Evolutionary conservation across 1,140 invertebrate species (phyloP).

Genomic region (Brachionus plicatilis): DNA sequence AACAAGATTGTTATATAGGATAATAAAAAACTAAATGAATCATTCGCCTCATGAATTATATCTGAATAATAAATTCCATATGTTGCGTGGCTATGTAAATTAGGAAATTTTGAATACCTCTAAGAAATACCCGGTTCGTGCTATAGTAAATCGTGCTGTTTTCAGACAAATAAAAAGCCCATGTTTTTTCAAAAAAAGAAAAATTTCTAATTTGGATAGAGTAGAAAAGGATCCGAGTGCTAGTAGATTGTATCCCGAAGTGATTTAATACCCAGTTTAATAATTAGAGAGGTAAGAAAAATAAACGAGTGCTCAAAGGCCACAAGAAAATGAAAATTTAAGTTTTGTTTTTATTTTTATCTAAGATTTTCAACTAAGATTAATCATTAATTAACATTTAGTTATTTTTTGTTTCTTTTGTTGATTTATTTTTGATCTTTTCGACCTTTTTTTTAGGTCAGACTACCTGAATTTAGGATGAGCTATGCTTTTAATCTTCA

Average conservation of each 20-base stretch:
- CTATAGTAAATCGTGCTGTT: not conserved
- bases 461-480: not conserved
- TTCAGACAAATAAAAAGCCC: not conserved
- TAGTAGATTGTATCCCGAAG: not conserved
- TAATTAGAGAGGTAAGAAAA: not conserved
- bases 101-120: not conserved
- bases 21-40: not conserved
- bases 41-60: not conserved
- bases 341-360: not conserved
- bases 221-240: not conserved
- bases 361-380: slow-evolving; percentile 14
- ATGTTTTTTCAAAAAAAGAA: not conserved
- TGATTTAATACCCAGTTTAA: not conserved
- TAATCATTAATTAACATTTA: slow-evolving; percentile 34
- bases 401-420: slow-evolving; percentile 1
- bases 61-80: not conserved
- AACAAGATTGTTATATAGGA: not conserved
- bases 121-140: not conserved
- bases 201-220: not conserved
- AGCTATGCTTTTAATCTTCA: not conserved
- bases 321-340: not conserved
- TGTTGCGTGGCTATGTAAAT: not conserved
- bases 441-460: not conserved
- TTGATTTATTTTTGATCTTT: not conserved
- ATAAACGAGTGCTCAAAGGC: not conserved